phyloP scores from a whole-genome alignment of 2,888 invertebrate species.

The Cacoxenus indagator region DNA sequence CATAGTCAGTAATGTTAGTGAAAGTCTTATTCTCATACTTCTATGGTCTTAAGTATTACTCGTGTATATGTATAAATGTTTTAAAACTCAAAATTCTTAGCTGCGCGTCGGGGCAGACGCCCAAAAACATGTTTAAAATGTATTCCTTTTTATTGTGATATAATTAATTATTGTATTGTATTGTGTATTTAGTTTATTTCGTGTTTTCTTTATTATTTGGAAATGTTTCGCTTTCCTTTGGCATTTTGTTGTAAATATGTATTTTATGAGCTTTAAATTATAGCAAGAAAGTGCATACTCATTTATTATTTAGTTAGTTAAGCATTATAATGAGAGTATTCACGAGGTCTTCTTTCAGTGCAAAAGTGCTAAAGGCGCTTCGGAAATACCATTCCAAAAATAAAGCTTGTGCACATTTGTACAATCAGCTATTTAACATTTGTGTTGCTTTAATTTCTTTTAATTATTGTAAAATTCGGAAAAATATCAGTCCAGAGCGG shows the following conservation, averaged over 20 bases:
- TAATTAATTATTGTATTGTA: constrained; percentile 64
- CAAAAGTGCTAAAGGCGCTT: no score
- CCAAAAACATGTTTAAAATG: constrained; percentile 43
- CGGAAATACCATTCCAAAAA: no score
- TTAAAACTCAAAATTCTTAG: constrained; percentile 40
- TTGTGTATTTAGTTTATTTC: constrained; percentile 57
- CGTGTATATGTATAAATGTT: constrained; percentile 37
- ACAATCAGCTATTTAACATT: no score
- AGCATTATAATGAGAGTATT: no score
- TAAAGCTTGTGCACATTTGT: no score
- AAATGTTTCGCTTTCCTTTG: constrained; percentile 34
- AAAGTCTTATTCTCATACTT: constrained; percentile 23
- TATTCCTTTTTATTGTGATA: constrained; percentile 68
- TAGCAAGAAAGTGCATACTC: not conserved
- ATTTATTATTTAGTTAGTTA: constrained; percentile 16
- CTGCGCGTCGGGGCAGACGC: not conserved
- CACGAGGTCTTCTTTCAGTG: no score
- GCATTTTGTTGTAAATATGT: constrained; percentile 14
- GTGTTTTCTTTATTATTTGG: constrained; percentile 41
- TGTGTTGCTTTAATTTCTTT: no score
- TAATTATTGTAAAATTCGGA: no score
- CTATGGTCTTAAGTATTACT: constrained; percentile 25
- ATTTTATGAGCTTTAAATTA: constrained; percentile 16
- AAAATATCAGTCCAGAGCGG: no score
- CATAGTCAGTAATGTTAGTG: not conserved